phyloP scores from a whole-genome alignment of 2,113 vertebrate species.

The Stegastes partitus region DNA sequence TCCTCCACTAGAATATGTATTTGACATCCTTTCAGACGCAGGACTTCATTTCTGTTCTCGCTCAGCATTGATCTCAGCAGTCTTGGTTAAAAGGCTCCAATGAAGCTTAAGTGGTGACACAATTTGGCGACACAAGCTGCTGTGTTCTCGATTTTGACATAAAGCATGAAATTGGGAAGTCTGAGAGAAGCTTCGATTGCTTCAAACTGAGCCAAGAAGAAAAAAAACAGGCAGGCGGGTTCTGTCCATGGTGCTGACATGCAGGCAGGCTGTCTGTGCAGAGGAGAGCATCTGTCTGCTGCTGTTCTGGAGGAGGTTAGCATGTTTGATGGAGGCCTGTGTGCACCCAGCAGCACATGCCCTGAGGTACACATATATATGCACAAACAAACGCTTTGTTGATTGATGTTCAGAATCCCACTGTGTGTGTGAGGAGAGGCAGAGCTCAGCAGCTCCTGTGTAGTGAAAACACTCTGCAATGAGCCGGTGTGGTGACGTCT shows the following conservation, averaged over 20 bases:
- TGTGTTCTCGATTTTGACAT: not conserved
- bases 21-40: not conserved
- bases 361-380: not conserved
- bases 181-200: not conserved
- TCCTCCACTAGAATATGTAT: not conserved
- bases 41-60: not conserved
- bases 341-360: constrained; percentile 8
- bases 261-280: no score
- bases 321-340: not conserved
- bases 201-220: not conserved
- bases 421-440: not conserved
- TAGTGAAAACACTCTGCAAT: not conserved
- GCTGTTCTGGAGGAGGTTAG: not conserved
- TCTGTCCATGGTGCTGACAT: constrained; percentile 65
- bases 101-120: not conserved
- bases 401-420: not conserved
- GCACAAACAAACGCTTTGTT: constrained; percentile 17
- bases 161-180: not conserved
- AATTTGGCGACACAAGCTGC: not conserved
- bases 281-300: not conserved
- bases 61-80: not conserved
- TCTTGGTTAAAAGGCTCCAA: not conserved
- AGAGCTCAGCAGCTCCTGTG: not conserved
- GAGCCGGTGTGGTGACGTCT: not conserved
- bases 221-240: not conserved